A percentile compares a stretch with the other conserved stretches of the same genome.
Evolutionary conservation across 1,140 invertebrate species (phyloP).

Genomic region (Lasioglossum albipes): DNA sequence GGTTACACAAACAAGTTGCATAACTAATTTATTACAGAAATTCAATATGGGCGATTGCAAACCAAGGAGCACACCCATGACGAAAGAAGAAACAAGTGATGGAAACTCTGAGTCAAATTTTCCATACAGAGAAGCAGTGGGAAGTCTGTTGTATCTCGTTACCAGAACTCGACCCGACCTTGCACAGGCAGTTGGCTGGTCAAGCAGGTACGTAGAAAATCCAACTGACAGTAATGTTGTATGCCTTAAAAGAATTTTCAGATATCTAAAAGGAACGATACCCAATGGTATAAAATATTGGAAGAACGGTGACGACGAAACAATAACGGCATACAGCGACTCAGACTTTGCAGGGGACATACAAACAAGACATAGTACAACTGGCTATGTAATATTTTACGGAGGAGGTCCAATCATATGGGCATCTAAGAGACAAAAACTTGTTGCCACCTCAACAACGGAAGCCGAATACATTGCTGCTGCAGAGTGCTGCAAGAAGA

Average conservation of each 20-base stretch:
- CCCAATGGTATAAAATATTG: neutral
- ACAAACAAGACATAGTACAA: neutral
- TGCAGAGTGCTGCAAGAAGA: too few relatives aligned
- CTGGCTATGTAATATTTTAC: slow-evolving; percentile 2
- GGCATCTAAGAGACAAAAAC: too few relatives aligned
- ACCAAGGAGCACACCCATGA: neutral
- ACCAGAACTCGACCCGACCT: neutral
- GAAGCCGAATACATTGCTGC: too few relatives aligned
- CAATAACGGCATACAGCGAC: neutral
- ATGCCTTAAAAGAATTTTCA: neutral
- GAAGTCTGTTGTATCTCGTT: neutral
- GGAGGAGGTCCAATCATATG: too few relatives aligned
- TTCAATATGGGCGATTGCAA: neutral
- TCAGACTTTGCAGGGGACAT: neutral
- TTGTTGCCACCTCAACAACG: too few relatives aligned
- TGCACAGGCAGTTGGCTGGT: neutral
- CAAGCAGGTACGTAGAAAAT: neutral
- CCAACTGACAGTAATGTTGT: neutral
- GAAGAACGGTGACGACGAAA: neutral
- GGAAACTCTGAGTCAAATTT: neutral
- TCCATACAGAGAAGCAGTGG: neutral
- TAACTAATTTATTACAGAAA: neutral
- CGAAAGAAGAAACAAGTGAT: neutral
- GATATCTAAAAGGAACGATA: neutral
- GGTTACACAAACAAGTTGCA: neutral